Percentiles rank a stretch among this genome's conserved stretches.
These are phyloP conservation scores for Tapirus indicus DNA, from an alignment of 2,797 vertebrate genomes.

Conservation along the genomic window DNA sequence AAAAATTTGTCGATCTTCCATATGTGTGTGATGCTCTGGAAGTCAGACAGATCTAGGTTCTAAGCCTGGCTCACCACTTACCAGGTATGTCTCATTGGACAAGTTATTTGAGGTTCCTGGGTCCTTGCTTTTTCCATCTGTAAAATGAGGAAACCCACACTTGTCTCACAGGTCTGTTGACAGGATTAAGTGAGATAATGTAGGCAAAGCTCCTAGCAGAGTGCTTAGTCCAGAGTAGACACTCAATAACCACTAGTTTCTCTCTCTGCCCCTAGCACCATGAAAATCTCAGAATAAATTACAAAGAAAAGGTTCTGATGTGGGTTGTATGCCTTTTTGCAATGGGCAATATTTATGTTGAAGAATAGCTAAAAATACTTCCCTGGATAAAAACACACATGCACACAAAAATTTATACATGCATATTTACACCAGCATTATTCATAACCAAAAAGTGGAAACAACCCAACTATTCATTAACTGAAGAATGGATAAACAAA, in stretches of 20 bases:
- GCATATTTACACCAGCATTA: neutral
- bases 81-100: neutral
- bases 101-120: neutral
- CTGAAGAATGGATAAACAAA: too few species aligned
- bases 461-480: neutral
- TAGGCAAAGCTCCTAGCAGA: neutral
- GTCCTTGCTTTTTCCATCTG: neutral
- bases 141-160: neutral
- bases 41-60: neutral
- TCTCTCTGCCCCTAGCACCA: neutral
- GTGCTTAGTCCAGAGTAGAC: neutral
- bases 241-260: neutral
- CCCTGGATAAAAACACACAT: neutral
- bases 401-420: constrained; percentile 6
- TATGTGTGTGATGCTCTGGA: neutral
- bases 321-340: neutral
- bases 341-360: neutral
- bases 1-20: neutral
- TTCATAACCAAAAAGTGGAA: neutral
- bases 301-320: constrained; percentile 12
- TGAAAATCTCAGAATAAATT: constrained; percentile 17
- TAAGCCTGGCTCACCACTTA: neutral
- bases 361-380: constrained; percentile 35
- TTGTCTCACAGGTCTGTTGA: neutral
- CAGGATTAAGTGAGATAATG: neutral